phyloP scores from a whole-genome alignment of 2,888 invertebrate genomes.

The Phyllotreta striolata region DNA sequence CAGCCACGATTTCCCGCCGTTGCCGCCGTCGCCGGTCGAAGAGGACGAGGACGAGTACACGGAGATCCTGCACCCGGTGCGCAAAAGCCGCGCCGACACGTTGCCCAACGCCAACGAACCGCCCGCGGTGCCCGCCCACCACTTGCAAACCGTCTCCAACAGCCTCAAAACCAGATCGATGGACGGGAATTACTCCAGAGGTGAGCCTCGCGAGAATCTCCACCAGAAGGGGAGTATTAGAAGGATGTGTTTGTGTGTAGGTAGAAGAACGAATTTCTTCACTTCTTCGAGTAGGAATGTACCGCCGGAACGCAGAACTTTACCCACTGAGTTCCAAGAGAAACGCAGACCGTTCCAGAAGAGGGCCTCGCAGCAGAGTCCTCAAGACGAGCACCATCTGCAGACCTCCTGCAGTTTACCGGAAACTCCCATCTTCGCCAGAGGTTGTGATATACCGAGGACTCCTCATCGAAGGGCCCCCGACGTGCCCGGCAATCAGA shows the following conservation, averaged over 20 bases:
- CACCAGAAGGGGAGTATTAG: too few relatives aligned
- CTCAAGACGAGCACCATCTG: constrained; percentile 69
- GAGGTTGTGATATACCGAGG: constrained; percentile 80
- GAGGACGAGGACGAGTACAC: constrained; percentile 80
- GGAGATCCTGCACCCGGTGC: constrained; percentile 68
- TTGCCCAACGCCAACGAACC: constrained; percentile 67
- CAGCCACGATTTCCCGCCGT: constrained; percentile 76
- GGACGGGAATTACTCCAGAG: constrained; percentile 76
- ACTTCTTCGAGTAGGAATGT: constrained; percentile 67
- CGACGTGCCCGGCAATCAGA: constrained; percentile 65
- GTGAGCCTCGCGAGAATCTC: constrained; percentile 27
- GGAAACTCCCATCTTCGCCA: constrained; percentile 88
- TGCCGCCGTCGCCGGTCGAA: constrained; percentile 85
- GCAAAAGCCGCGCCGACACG: constrained; percentile 65
- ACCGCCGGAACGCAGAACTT: constrained; percentile 74
- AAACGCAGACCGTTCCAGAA: constrained; percentile 57
- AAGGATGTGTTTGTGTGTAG: constrained; percentile 22
- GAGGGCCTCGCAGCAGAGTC: constrained; percentile 65
- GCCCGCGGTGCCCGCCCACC: constrained; percentile 78
- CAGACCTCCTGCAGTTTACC: constrained; percentile 88
- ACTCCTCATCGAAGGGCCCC: constrained; percentile 78
- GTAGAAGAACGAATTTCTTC: constrained; percentile 53
- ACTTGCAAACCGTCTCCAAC: constrained; percentile 68
- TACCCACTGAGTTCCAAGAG: constrained; percentile 69
- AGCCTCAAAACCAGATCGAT: constrained; percentile 86